Evolutionary conservation across 1,140 invertebrate genomes (phyloP), one percentile per base, ranked within the genome.

Genomic region (Drosophila repleta): DNA sequence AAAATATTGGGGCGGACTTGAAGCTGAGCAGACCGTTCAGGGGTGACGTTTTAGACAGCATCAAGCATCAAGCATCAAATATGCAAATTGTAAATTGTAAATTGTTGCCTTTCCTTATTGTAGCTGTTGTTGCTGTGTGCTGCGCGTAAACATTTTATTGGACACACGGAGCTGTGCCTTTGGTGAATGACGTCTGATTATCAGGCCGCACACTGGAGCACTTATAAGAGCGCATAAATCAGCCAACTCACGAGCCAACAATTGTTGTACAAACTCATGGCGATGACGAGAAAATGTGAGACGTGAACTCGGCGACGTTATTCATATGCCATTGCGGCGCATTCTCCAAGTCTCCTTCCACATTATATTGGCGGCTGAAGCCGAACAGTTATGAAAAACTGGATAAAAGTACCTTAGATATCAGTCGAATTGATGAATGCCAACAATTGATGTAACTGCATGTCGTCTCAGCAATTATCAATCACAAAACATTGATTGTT

Each of bases 181-280:
- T 39, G 43, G n/a, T 11, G 51, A 13, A 63, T 62, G 57, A 13
- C 45, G 18, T 48, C 53, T 57, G 81, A 79, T 76, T 73, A 83
- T 74, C 80, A 52, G 63, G 57, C 63, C 64, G 71, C 69, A 37
- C 41, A 37, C 21, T 49, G 45, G 10, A 77, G 65, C 57, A 84
- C 74, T 78, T 80, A 80, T 81, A 71, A 77, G 68, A 70, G 13
- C 41, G 67, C 72, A 82, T 88, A 87, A 87, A 87, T 87, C 83
- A 87, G 82, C 74, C 57, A 79, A 87, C 82, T 87, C 82, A 87
- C 75, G 74, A 26, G 15, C 71, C 67, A 81, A 79, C 82, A 87
- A 87, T 81, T 87, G 82, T 78, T 85, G 52, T 37, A 76, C 57
- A 74, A 53, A 74, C 73, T 85, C 80, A 85, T 53, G 46, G 17